phyloP scores from a whole-genome alignment of 1,140 invertebrate genomes.

The Hyles euphorbiae region DNA sequence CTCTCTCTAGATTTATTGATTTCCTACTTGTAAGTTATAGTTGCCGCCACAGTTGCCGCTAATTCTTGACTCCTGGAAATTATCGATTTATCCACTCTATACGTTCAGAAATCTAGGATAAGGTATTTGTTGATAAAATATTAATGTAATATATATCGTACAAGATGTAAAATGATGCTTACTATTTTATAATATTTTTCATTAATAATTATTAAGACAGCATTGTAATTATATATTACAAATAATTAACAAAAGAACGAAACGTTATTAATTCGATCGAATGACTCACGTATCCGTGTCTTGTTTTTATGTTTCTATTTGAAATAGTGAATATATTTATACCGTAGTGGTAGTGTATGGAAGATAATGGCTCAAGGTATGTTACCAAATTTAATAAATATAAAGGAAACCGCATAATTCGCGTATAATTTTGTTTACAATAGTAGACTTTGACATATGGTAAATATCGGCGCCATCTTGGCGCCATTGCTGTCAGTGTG shows the following conservation, averaged over 20 bases:
- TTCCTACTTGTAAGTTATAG: conserved; percentile 13
- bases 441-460: conserved; percentile 51
- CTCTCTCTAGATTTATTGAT: conserved; percentile 22
- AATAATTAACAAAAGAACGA: conserved; percentile 6
- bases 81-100: no score
- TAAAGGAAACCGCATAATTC: conserved; percentile 10
- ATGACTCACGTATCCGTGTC: conserved; percentile 19
- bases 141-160: no score
- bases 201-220: no score
- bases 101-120: no score
- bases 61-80: no score
- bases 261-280: conserved; percentile 14
- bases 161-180: no score
- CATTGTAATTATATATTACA: no score
- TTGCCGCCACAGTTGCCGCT: conserved; percentile 20
- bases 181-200: no score
- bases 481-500: conserved; percentile 30
- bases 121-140: no score
- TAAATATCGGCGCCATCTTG: conserved; percentile 57
- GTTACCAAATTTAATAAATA: conserved; percentile 16
- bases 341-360: conserved; percentile 5
- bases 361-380: conserved; percentile 58
- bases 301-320: conserved; percentile 11
- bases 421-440: conserved; percentile 27
- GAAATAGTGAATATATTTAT: conserved; percentile 1